Evolutionary conservation across 2,797 vertebrate species (phyloP), one percentile per base, ranked within the genome.

Genomic region (Hipposideros larvatus): DNA sequence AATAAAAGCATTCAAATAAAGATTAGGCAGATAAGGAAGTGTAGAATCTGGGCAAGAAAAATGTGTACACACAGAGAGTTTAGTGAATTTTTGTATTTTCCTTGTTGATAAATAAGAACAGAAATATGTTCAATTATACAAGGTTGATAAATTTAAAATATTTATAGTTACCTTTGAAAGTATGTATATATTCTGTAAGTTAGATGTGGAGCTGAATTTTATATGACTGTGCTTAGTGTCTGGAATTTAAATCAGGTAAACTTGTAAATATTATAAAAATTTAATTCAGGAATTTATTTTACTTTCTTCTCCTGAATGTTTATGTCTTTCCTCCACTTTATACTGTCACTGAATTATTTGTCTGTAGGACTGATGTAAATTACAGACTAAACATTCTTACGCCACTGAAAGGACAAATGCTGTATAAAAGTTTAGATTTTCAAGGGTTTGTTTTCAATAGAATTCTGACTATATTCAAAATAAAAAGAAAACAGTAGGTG

Each of bases 241-340:
- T 84, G 16, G 6, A 87, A 70, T 78, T 74, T 87, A 90, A 91
- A 28, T 90, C 37, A 92, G 55, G 21, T 80, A 63, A 79, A 78
- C 55, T 65, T 84, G 48, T 63, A 95, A 91, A 89, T 79, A 7
- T 61, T 78, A 68, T 68, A 66, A 86, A 84, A 31, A 34, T 59
- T 7, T 68, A 41, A 73, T 15, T 92, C 16, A 77, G 48, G 8
- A 79, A 90, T 94, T 87, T 48, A 6, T 90, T 92, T 18, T 0
- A 28, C 28, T 63, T 79, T 87, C 34, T 51, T 91, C 14, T 85
- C 8, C 6, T 73, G 55, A 89, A 75, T 93, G 31, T 43, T 48
- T 88, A 34, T 83, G 11, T 70, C 16, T 94, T 4, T 37, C 16
- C 28, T 84, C 80, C 7, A 79, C 53, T 7, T 84, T 77, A 51